Conservation (phyloP, 1,140 invertebrate species). For the Nephila pilipes region DNA sequence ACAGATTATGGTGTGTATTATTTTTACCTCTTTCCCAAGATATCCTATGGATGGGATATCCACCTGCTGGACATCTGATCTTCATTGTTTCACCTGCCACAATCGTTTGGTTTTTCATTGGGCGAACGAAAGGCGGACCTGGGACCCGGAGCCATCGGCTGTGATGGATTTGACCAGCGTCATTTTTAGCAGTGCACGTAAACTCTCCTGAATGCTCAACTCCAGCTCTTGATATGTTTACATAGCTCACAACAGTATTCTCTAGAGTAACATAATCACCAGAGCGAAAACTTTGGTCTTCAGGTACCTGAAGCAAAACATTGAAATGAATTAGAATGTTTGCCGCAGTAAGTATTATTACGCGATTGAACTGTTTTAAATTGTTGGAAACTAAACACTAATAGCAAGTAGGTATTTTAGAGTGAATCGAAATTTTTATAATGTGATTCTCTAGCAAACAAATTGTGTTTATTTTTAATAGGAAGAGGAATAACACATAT, state of each 20-base stretch:
- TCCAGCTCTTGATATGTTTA: slow-evolving; percentile 81
- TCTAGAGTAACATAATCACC: slow-evolving; percentile 84
- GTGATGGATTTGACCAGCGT: slow-evolving; percentile 80
- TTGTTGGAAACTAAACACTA: too few species aligned
- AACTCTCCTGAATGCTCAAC: slow-evolving; percentile 82
- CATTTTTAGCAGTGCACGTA: slow-evolving; percentile 81
- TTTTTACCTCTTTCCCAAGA: slow-evolving; percentile 83
- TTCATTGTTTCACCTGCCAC: slow-evolving; percentile 81
- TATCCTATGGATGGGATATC: slow-evolving; percentile 80
- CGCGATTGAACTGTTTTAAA: too few species aligned
- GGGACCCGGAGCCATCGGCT: slow-evolving; percentile 78
- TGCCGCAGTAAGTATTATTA: too few species aligned
- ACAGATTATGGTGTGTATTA: too few species aligned
- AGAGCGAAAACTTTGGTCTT: slow-evolving; percentile 72
- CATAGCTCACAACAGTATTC: slow-evolving; percentile 81
- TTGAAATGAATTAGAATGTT: not conserved
- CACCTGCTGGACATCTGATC: slow-evolving; percentile 79
- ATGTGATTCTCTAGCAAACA: too few species aligned
- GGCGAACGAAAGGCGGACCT: slow-evolving; percentile 82
- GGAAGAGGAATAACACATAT: too few species aligned
- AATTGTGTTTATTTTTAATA: too few species aligned
- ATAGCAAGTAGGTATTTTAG: too few species aligned
- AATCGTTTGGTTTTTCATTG: slow-evolving; percentile 82
- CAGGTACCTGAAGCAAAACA: slow-evolving; percentile 59
- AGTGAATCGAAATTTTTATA: too few species aligned